Conservation (phyloP, 1,140 invertebrate genomes). For the Pseudoatta argentina region DNA sequence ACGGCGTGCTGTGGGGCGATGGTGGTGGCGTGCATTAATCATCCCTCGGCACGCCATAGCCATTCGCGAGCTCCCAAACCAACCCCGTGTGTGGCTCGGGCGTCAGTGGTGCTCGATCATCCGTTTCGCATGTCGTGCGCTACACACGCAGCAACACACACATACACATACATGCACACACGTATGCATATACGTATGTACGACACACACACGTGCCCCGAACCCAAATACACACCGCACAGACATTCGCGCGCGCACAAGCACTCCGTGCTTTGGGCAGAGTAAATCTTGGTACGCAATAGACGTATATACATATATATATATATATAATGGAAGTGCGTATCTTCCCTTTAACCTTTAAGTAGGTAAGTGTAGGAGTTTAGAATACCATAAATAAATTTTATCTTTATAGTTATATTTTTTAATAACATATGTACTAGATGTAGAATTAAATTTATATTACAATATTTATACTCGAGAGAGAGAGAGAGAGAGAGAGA, state of each 20-base stretch:
- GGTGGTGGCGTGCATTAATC: slow-evolving; percentile 67
- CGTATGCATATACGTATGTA: too few relatives aligned
- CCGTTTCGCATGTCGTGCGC: slow-evolving; percentile 65
- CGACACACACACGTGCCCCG: background rate
- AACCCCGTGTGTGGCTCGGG: slow-evolving; percentile 56
- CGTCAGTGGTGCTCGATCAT: slow-evolving; percentile 71
- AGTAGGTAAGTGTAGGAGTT: too few relatives aligned
- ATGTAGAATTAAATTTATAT: too few relatives aligned
- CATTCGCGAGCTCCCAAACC: slow-evolving; percentile 68
- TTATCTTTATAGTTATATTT: too few relatives aligned
- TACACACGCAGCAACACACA: background rate
- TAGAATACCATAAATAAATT: too few relatives aligned
- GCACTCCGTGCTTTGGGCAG: background rate
- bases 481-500: too few relatives aligned
- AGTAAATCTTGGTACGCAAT: too few relatives aligned
- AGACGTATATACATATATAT: too few relatives aligned
- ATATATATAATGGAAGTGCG: background rate
- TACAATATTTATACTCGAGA: too few relatives aligned
- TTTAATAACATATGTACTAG: too few relatives aligned
- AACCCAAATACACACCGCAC: slow-evolving; percentile 23
- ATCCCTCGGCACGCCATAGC: slow-evolving; percentile 69
- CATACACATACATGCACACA: too few relatives aligned
- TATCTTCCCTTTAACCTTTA: background rate
- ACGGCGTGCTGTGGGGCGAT: slow-evolving; percentile 57
- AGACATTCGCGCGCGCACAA: slow-evolving; percentile 14